A percentile compares a stretch with the other conserved stretches of the same genome.
phyloP scores from a whole-genome alignment of 2,113 vertebrate genomes.

The human region DNA sequence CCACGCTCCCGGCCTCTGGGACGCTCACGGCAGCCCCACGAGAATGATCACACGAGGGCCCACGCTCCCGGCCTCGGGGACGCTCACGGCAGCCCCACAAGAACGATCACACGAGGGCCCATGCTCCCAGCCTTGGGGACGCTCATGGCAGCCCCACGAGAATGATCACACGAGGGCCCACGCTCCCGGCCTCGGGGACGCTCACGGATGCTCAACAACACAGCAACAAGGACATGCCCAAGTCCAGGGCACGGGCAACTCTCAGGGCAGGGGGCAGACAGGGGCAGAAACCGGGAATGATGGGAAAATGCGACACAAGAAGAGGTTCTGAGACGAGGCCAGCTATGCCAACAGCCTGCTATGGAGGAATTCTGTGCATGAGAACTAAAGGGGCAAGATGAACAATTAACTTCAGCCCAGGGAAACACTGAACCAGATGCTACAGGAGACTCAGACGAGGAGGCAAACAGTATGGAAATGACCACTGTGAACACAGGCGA shows the following conservation, averaged over 20 bases:
- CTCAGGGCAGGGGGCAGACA: background rate
- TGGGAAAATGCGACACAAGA: fast-evolving
- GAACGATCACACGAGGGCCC: too few species aligned
- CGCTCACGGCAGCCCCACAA: too few species aligned
- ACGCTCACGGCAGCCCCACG: too few species aligned
- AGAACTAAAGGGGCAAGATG: background rate
- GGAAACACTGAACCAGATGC: fast-evolving
- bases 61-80: background rate
- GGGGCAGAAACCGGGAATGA: background rate
- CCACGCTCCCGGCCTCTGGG: background rate
- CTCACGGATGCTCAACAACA: background rate
- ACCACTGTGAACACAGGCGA: fast-evolving
- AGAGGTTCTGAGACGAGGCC: background rate
- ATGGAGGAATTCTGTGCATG: too few species aligned
- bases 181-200: too few species aligned
- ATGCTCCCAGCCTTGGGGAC: background rate
- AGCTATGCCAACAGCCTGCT: fast-evolving
- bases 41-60: too few species aligned
- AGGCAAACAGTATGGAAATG: fast-evolving
- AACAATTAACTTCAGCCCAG: too few species aligned
- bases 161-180: too few species aligned
- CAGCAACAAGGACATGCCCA: fast-evolving
- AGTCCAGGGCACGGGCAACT: background rate
- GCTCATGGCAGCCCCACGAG: fast-evolving
- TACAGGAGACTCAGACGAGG: background rate